phyloP scores from a whole-genome alignment of 2,113 vertebrate genomes.

The Osmerus eperlanus region DNA sequence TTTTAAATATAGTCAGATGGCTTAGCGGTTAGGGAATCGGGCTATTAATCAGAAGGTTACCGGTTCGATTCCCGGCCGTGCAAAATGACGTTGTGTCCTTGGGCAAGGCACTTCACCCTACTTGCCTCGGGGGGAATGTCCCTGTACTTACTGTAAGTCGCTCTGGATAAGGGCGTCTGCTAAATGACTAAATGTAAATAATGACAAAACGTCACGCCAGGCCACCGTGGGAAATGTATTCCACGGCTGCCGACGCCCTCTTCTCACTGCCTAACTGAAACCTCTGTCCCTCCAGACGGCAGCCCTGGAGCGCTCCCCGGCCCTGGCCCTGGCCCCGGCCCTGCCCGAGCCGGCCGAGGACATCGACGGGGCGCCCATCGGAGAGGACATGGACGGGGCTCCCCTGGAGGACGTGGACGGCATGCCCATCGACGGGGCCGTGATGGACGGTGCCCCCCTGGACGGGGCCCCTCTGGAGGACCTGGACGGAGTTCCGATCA shows the following conservation, averaged over 20 bases:
- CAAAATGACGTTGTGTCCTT: no score
- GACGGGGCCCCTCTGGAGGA: conserved; percentile 87
- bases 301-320: neutral
- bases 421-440: conserved; percentile 75
- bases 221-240: no score
- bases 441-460: conserved; percentile 75
- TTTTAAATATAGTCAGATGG: no score
- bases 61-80: no score
- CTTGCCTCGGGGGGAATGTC: no score
- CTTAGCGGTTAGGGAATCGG: no score
- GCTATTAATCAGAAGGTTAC: no score
- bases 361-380: conserved; percentile 94
- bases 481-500: conserved; percentile 93
- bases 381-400: conserved; percentile 86
- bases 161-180: no score
- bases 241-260: neutral
- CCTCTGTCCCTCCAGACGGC: neutral
- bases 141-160: no score
- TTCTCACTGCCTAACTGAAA: neutral
- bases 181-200: no score
- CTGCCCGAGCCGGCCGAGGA: conserved; percentile 72
- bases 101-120: no score
- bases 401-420: conserved; percentile 93
- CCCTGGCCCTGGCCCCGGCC: neutral
- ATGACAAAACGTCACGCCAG: no score